Evolutionary conservation across 2,113 vertebrate species (phyloP).

Genomic region (Ameiurus melas): DNA sequence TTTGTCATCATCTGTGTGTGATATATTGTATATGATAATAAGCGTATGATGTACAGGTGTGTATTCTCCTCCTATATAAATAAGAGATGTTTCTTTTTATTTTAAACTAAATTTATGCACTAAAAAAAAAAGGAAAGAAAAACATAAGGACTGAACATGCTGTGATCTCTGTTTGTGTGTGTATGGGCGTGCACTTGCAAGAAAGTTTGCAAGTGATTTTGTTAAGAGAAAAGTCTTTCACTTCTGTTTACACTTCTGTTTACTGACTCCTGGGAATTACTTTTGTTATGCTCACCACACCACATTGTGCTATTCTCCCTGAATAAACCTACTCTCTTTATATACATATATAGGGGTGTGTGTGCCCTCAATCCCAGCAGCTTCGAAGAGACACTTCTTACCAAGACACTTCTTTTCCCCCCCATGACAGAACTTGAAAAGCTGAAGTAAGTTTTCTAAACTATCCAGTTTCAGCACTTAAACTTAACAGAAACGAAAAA

Average conservation of each 20-base stretch:
- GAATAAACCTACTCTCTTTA: conserved; percentile 69
- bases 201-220: conserved; percentile 51
- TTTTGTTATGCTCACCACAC: conserved; percentile 66
- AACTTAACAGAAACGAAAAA: neutral
- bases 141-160: conserved; percentile 72
- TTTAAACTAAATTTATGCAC: conserved; percentile 72
- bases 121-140: conserved; percentile 68
- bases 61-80: conserved; percentile 48
- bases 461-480: neutral
- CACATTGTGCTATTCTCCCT: conserved; percentile 70
- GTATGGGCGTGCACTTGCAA: conserved; percentile 61
- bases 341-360: neutral
- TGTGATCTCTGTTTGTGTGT: conserved; percentile 70
- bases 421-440: neutral
- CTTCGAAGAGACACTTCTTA: neutral
- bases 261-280: conserved; percentile 62
- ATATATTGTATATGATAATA: conserved; percentile 52
- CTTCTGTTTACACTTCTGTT: too few relatives aligned
- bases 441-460: neutral
- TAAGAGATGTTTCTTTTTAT: conserved; percentile 56
- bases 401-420: neutral
- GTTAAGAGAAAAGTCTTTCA: conserved; percentile 42
- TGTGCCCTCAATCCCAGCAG: neutral
- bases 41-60: conserved; percentile 70
- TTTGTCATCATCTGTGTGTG: conserved; percentile 59